These are phyloP conservation scores for Prinia subflava DNA, from an alignment of 2,113 vertebrate species.

Conservation along the genomic window DNA sequence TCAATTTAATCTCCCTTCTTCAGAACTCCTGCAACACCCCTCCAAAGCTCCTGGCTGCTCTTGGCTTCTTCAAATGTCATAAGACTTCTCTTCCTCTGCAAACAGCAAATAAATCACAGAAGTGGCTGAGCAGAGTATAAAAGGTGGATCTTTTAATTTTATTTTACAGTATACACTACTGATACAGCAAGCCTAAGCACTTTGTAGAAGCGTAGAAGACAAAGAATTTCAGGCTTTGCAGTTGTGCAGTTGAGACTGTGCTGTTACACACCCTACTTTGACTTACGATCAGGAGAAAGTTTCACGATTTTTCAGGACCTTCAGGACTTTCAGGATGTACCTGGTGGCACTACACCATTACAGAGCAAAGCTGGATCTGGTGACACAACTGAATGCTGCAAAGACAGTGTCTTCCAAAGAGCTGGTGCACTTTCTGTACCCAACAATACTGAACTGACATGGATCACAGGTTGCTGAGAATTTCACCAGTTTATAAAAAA, in stretches of 20 bases:
- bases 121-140: neutral
- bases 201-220: neutral
- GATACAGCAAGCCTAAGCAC: neutral
- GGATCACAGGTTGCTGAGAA: neutral
- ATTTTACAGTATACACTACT: neutral
- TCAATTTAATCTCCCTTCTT: neutral
- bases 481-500: neutral
- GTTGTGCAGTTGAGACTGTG: neutral
- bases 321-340: neutral
- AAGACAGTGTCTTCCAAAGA: neutral
- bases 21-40: neutral
- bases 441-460: neutral
- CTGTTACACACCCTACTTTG: neutral
- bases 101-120: neutral
- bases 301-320: neutral
- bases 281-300: neutral
- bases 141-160: neutral
- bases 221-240: neutral
- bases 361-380: neutral
- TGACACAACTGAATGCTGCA: neutral
- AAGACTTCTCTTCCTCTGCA: neutral
- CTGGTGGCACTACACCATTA: neutral
- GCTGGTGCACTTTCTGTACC: neutral
- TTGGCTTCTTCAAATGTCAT: neutral
- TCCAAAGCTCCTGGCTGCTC: neutral